Evolutionary conservation across 2,797 vertebrate genomes (phyloP), one percentile per base, ranked within the genome.

Genomic region (Toxotes lorentzi): DNA sequence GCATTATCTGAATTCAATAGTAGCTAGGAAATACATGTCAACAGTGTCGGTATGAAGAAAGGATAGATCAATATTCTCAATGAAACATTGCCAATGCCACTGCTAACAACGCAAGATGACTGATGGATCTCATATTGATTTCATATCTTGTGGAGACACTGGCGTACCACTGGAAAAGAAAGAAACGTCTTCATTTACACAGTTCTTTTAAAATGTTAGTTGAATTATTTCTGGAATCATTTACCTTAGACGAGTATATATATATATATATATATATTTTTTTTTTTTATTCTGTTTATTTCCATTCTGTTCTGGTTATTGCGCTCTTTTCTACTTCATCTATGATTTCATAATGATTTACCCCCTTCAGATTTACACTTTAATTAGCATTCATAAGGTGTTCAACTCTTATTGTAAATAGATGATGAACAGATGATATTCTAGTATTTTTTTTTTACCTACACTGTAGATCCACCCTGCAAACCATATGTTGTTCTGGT

Each of bases 401-500:
- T 64, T 68, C 61, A 70, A 23, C 53, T 69, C 40, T 86, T 21
- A 54, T 76, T 62, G 43, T 50, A 32, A 80, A 67, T 23, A 60
- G 21, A 54, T n/a, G n/a, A n/a, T n/a, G n/a, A n/a, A n/a, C n/a
- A n/a, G n/a, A 75, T 66, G 14, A 35, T 70, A 69, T 62, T 69
- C n/a, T 7, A 19, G 3, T 35, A 11, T 30, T 35, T 11, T 40
- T 35, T 69, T 56, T 61, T 68, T 13, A 47, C 34, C 75, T 57
- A 38, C 7, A 45, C 65, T 78, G 6, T 60, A 50, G 56, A 68
- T 62, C 13, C 34, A 35, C 50, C 69, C 59, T 40, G 4, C 17
- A 73, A 74, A 72, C 76, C 60, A 54, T 73, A 73, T 82, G 48
- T 58, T 73, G 47, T 82, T 78, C 32, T 70, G 62, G 43, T 81